A percentile compares a stretch with the other conserved stretches of the same genome.
phyloP scores from a whole-genome alignment of 2,888 invertebrate species.

The Odontocerum albicorne region DNA sequence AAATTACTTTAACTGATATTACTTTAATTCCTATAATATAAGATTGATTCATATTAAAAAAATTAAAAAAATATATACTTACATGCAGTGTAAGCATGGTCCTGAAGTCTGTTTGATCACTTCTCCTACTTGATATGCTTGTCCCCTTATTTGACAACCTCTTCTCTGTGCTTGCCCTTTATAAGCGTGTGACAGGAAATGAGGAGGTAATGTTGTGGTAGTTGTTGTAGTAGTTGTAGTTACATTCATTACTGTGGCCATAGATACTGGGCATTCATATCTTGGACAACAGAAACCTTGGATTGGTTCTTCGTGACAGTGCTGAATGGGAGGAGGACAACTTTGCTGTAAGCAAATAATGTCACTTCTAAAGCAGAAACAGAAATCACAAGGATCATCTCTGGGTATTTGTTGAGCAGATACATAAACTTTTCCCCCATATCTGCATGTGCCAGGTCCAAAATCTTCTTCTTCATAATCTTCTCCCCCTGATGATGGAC shows the following conservation, averaged over 20 bases:
- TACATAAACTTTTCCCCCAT: slow-evolving; percentile 89
- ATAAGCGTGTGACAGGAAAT: slow-evolving; percentile 78
- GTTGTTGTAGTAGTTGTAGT: slow-evolving; percentile 89
- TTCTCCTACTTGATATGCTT: slow-evolving; percentile 84
- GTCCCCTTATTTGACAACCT: slow-evolving; percentile 86
- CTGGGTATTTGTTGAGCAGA: slow-evolving; percentile 94
- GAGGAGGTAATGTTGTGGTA: slow-evolving; percentile 81
- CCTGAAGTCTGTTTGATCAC: slow-evolving; percentile 83
- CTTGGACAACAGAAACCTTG: slow-evolving; percentile 93
- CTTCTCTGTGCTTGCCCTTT: slow-evolving; percentile 72
- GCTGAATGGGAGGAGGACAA: slow-evolving; percentile 90
- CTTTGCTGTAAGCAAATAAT: slow-evolving; percentile 94
- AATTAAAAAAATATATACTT: slow-evolving; percentile 52
- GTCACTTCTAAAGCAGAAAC: slow-evolving; percentile 95
- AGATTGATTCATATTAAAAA: no score
- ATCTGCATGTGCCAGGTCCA: slow-evolving; percentile 89
- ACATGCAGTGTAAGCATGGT: slow-evolving; percentile 94
- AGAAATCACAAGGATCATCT: slow-evolving; percentile 94
- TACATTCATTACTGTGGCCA: slow-evolving; percentile 78
- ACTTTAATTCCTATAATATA: no score
- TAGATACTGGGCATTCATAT: slow-evolving; percentile 90
- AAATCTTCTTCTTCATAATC: slow-evolving; percentile 81
- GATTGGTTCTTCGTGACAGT: slow-evolving; percentile 90
- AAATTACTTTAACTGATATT: no score
- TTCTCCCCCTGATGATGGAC: slow-evolving; percentile 51